Evolutionary conservation across 2,113 vertebrate genomes (phyloP), one percentile per base, ranked within the genome.

Genomic region (Malurus alboscapulatus): DNA sequence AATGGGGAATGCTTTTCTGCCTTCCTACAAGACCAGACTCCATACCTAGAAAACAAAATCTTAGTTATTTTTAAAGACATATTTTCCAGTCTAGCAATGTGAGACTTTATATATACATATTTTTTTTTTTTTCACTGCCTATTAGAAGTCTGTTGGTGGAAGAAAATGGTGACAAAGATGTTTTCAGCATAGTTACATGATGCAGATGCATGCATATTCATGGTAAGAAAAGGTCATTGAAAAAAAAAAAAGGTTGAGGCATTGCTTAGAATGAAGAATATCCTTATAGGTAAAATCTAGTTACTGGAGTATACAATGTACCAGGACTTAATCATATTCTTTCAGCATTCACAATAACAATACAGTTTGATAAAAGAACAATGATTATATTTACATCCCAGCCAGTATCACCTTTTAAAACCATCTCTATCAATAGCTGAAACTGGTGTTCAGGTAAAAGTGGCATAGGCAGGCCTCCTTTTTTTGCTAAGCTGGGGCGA

Each of bases 1-100:
- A 29, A 73, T 0, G 1, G 18, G 5, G 17, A 78, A 75, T 1
- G 2, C 2, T 83, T 3, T 45, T 38, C 7, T 12, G 65, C 20
- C 6, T 62, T 6, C 18, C 17, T 68, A 5, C 3, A 38, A 22
- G 9, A 62, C 10, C 7, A 29, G 30, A 53, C 34, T 67, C n/a
- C 36, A 85, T 54, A 10, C 8, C 10, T 50, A 58, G 42, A 54
- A 90, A 93, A 47, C 57, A n/a, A 38, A 19, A 34, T 54, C 26
- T 58, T 24, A 11, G 24, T 51, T 86, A 1, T 11, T 77, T 90
- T 58, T 11, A 50, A 83, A 69, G 42, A n/a, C 1, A 1, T 57
- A 29, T 62, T 44, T 54, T 73, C 32, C 7, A 47, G 14, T 54
- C 16, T 62, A 74, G 20, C 4, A 77, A 77, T 53, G 10, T 30